These are phyloP conservation scores for Gyps fulvus DNA, from an alignment of 2,113 vertebrate genomes.

Conservation along the genomic window DNA sequence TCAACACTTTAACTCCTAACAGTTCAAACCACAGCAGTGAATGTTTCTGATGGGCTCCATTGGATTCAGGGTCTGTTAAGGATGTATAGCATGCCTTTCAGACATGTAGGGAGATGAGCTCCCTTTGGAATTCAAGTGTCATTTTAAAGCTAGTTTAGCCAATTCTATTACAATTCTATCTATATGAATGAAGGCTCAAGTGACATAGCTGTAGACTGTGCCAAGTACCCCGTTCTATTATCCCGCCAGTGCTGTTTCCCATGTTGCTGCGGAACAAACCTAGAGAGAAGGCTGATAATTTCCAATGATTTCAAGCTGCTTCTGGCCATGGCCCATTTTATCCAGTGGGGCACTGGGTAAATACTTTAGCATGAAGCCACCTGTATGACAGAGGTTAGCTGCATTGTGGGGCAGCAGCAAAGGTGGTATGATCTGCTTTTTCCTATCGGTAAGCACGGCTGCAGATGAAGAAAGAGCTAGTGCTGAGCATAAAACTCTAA, in stretches of 20 bases:
- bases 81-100: neutral
- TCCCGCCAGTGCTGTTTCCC: neutral
- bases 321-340: neutral
- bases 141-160: neutral
- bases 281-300: neutral
- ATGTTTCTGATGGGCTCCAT: neutral
- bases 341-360: neutral
- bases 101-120: neutral
- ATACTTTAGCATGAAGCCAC: neutral
- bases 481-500: neutral
- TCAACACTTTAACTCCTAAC: neutral
- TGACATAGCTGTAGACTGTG: accelerated
- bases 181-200: neutral
- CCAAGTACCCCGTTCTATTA: neutral
- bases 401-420: neutral
- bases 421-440: neutral
- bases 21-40: neutral
- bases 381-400: neutral
- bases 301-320: neutral
- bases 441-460: neutral
- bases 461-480: neutral
- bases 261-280: neutral
- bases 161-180: neutral
- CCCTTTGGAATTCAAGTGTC: neutral
- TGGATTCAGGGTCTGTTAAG: neutral